These are phyloP conservation scores for Ascaphus truei DNA, from an alignment of 2,113 vertebrate species.

Conservation along the genomic window DNA sequence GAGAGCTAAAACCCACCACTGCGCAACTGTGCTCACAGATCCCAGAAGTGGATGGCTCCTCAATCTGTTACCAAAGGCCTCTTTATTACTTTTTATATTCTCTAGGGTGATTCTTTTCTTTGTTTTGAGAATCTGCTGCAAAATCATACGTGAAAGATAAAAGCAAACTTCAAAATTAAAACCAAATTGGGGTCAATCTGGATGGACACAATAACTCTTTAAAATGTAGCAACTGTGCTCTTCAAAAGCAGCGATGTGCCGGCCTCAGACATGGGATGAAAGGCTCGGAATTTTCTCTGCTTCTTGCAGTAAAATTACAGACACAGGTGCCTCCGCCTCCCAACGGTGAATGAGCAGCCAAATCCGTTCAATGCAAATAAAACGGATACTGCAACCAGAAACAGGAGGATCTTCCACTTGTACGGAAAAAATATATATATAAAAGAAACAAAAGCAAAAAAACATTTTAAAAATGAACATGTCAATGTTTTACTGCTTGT, in stretches of 20 bases:
- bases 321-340: slow-evolving; percentile 65
- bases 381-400: slow-evolving; percentile 55
- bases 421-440: slow-evolving; percentile 45
- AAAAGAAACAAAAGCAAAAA: slow-evolving; percentile 13
- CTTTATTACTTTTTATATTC: slow-evolving; percentile 65
- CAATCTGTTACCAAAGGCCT: slow-evolving; percentile 60
- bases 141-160: slow-evolving; percentile 69
- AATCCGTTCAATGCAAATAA: slow-evolving; percentile 59
- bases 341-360: slow-evolving; percentile 66
- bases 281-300: slow-evolving; percentile 60
- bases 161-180: slow-evolving; percentile 67
- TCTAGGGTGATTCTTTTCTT: slow-evolving; percentile 59
- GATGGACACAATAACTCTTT: slow-evolving; percentile 72
- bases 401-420: slow-evolving; percentile 59
- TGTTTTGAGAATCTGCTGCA: slow-evolving; percentile 68
- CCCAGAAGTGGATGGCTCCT: slow-evolving; percentile 67
- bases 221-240: slow-evolving; percentile 73
- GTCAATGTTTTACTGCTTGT: slow-evolving; percentile 66
- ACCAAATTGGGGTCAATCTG: slow-evolving; percentile 66
- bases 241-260: slow-evolving; percentile 69
- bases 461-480: slow-evolving; percentile 57
- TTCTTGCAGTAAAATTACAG: slow-evolving; percentile 64
- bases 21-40: slow-evolving; percentile 61
- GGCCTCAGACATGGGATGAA: slow-evolving; percentile 56
- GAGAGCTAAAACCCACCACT: slow-evolving; percentile 67